Conservation (phyloP, 2,797 vertebrate genomes). For the Anomalospiza imberbis region DNA sequence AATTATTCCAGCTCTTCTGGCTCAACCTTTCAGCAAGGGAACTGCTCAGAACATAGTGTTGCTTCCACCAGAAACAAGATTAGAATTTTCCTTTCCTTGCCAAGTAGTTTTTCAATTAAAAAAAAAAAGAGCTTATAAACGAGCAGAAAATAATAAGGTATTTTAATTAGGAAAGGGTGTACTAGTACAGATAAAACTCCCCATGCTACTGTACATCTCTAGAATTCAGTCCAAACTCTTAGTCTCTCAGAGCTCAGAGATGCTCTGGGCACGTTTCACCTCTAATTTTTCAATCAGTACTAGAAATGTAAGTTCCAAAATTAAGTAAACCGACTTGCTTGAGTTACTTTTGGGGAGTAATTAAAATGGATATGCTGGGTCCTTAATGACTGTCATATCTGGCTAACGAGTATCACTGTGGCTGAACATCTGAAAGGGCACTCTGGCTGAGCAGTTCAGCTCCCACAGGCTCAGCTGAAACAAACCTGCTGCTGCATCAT, state of each 20-base stretch:
- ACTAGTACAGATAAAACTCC: slow-evolving; percentile 42
- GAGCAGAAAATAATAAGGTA: neutral
- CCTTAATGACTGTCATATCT: neutral
- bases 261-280: neutral
- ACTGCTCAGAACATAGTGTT: neutral
- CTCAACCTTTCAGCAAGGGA: slow-evolving; percentile 22
- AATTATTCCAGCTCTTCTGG: neutral
- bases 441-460: neutral
- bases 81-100: neutral
- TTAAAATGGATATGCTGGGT: neutral
- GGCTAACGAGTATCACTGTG: neutral
- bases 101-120: neutral
- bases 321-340: neutral
- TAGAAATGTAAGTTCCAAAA: neutral
- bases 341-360: neutral
- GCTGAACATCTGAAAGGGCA: neutral
- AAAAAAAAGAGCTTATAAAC: neutral
- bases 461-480: neutral
- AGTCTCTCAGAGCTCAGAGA: neutral
- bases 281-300: neutral
- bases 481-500: neutral
- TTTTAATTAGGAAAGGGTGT: slow-evolving; percentile 42
- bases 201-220: neutral
- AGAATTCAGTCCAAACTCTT: neutral
- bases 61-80: slow-evolving; percentile 14